These are phyloP conservation scores for Silurus lanzhouensis DNA, from an alignment of 2,797 vertebrate genomes.

Conservation along the genomic window DNA sequence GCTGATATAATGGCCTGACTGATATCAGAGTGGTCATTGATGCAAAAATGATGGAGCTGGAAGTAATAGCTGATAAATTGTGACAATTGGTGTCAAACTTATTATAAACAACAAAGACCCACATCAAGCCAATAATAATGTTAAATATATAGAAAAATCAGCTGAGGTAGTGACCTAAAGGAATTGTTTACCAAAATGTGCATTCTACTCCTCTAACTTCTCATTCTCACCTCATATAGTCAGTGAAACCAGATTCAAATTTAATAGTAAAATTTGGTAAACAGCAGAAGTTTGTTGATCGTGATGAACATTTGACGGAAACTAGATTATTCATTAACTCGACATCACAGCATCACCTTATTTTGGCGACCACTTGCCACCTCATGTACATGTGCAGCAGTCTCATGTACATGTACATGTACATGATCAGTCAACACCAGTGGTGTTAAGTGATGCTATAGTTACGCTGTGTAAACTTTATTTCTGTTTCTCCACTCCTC, in stretches of 20 bases:
- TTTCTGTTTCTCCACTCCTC: constrained; percentile 57
- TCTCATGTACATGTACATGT: too few relatives aligned
- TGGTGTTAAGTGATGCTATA: background rate
- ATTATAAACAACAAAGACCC: background rate
- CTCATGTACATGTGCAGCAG: too few relatives aligned
- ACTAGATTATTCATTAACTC: background rate
- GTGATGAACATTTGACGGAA: background rate
- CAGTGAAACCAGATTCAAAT: background rate
- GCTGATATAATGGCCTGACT: background rate
- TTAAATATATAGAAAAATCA: background rate
- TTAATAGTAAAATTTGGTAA: background rate
- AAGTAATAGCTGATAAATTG: background rate
- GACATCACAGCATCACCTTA: background rate
- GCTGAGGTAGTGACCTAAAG: background rate
- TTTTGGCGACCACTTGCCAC: background rate
- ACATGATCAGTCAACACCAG: background rate
- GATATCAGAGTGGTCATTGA: background rate
- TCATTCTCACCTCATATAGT: too few relatives aligned
- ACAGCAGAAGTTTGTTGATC: background rate
- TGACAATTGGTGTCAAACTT: background rate
- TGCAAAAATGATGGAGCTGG: background rate
- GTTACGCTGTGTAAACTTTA: constrained; percentile 22
- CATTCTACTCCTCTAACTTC: too few relatives aligned
- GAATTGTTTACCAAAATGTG: background rate
- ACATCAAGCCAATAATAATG: background rate